phyloP scores from a whole-genome alignment of 1,140 invertebrate species.

The Grapholita molesta region DNA sequence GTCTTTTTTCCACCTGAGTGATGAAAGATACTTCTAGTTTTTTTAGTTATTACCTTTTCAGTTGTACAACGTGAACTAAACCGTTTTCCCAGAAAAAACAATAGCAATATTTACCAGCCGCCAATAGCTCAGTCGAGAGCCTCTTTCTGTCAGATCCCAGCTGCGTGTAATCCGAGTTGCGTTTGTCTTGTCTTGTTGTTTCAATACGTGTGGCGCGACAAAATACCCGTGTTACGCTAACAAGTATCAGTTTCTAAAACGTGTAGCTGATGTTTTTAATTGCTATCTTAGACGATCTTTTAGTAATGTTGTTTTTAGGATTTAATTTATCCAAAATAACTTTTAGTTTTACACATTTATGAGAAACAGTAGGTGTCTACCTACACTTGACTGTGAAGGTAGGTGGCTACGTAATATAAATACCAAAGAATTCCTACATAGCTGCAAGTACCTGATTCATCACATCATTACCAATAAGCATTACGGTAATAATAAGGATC shows the following conservation, averaged over 20 bases:
- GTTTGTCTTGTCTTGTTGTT: conserved; percentile 8
- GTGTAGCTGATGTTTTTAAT: background rate
- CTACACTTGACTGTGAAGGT: too few species aligned
- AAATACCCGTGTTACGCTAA: conserved; percentile 9
- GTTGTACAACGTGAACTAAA: too few species aligned
- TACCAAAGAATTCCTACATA: too few species aligned
- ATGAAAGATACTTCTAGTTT: too few species aligned
- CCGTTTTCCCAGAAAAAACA: background rate
- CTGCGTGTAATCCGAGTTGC: background rate
- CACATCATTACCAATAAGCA: too few species aligned
- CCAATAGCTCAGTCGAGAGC: background rate
- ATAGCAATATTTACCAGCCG: background rate
- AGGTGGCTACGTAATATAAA: too few species aligned
- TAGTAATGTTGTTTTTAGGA: background rate
- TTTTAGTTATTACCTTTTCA: too few species aligned
- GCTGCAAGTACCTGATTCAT: too few species aligned
- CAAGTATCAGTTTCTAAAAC: conserved; percentile 10
- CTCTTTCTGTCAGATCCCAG: background rate
- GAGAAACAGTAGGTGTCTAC: too few species aligned
- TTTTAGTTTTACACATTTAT: background rate
- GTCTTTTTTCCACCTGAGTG: too few species aligned
- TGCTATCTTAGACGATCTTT: background rate
- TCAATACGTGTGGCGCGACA: background rate
- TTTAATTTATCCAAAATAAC: background rate
- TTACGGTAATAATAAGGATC: too few species aligned